A percentile compares a stretch with the other conserved stretches of the same genome.
These are phyloP conservation scores for Phymatocera aterrima DNA, from an alignment of 2,888 invertebrate species.

Conservation along the genomic window DNA sequence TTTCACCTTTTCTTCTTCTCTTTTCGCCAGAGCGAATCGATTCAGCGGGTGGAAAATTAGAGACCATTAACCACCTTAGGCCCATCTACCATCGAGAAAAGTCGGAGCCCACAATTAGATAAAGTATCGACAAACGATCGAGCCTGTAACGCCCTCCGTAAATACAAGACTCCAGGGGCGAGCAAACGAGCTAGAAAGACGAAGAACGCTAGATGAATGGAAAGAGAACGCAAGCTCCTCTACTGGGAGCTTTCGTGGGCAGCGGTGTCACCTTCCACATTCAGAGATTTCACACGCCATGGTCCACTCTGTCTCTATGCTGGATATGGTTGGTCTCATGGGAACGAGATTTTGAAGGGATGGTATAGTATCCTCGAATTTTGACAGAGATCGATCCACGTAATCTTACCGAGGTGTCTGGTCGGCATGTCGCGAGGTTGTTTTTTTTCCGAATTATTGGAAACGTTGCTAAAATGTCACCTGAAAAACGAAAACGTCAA, in stretches of 20 bases:
- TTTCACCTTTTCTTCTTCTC: no score
- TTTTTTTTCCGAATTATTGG: no score
- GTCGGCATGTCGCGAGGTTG: no score
- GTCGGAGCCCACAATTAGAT: slow-evolving; percentile 9
- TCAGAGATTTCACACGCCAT: slow-evolving; percentile 9
- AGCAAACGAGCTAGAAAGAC: background rate
- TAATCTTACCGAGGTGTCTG: no score
- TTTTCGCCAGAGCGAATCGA: background rate
- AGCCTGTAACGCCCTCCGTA: slow-evolving; percentile 13
- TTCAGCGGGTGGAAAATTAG: background rate
- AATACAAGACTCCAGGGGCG: slow-evolving; percentile 1
- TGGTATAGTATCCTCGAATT: no score
- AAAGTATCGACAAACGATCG: slow-evolving; percentile 32
- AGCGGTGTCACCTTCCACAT: background rate
- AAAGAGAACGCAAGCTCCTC: background rate
- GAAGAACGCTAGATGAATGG: background rate
- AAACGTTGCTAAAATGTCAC: no score
- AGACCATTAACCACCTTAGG: background rate
- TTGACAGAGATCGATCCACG: no score
- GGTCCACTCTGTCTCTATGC: background rate
- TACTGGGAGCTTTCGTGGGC: background rate
- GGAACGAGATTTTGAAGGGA: no score
- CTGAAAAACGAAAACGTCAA: no score
- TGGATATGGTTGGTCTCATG: no score
- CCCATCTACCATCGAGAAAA: background rate